Conservation (phyloP, 2,888 invertebrate species). For the Cybosia mesomella region DNA sequence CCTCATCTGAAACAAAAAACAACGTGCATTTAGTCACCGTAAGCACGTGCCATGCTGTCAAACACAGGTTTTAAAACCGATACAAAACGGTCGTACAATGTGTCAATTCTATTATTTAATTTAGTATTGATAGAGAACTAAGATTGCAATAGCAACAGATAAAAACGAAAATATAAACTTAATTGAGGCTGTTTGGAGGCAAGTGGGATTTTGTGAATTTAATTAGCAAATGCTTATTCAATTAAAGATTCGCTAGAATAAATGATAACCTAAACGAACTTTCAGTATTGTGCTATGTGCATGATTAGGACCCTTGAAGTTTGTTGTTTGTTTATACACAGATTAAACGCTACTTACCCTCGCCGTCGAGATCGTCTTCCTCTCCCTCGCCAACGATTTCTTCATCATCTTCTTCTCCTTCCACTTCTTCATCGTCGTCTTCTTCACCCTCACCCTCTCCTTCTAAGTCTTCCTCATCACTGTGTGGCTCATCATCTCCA, state of each 20-base stretch:
- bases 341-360: constrained; percentile 45
- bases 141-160: constrained; percentile 13
- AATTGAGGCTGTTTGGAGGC: constrained; percentile 1
- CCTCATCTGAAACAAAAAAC: constrained; percentile 81
- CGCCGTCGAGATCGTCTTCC: constrained; percentile 90
- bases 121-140: constrained; percentile 4
- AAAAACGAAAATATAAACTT: constrained; percentile 5
- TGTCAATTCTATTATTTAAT: constrained; percentile 5
- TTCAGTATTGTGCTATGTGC: constrained; percentile 26
- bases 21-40: constrained; percentile 30
- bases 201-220: not conserved
- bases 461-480: constrained; percentile 90
- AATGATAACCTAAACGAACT: constrained; percentile 38
- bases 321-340: constrained; percentile 18
- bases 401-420: constrained; percentile 89
- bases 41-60: constrained; percentile 19
- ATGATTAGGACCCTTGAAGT: constrained; percentile 26
- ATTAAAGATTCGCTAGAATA: constrained; percentile 7
- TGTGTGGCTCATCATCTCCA: constrained; percentile 86
- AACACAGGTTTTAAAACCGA: constrained; percentile 1
- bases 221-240: constrained; percentile 2
- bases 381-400: constrained; percentile 88
- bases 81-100: not conserved
- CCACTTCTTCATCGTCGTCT: constrained; percentile 88
- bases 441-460: constrained; percentile 86